A percentile compares a stretch with the other conserved stretches of the same genome.
These are phyloP conservation scores for Dendropsophus ebraccatus DNA, from an alignment of 2,113 vertebrate genomes.

Conservation along the genomic window DNA sequence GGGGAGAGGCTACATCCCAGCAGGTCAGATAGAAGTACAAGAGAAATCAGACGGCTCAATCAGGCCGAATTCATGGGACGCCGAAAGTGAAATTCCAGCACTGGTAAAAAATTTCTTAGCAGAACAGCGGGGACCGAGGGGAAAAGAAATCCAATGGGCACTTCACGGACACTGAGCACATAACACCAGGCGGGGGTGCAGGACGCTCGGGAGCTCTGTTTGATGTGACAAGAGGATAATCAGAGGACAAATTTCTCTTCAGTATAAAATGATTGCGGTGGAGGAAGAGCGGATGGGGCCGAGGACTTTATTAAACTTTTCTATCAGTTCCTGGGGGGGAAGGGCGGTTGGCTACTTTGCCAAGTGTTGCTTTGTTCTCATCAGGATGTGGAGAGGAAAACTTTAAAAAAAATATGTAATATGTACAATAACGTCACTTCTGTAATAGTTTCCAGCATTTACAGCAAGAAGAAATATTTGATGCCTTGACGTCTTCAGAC, in stretches of 20 bases:
- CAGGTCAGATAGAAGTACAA: not conserved
- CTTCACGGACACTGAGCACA: conserved; percentile 39
- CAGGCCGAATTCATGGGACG: conserved; percentile 30
- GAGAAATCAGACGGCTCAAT: conserved; percentile 27
- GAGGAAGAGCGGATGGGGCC: not conserved
- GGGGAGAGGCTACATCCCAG: conserved; percentile 11
- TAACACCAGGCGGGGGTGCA: conserved; percentile 5
- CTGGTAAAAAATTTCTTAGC: conserved; percentile 19
- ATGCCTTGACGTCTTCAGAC: too few relatives aligned
- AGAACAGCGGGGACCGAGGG: conserved; percentile 36
- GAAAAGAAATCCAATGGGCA: conserved; percentile 26
- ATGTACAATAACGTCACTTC: too few relatives aligned
- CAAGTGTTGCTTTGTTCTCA: not conserved
- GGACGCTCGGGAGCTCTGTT: not conserved
- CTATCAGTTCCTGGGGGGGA: not conserved
- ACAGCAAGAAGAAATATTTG: too few relatives aligned
- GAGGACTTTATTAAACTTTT: conserved; percentile 32
- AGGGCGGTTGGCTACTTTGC: too few relatives aligned
- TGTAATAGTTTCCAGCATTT: too few relatives aligned
- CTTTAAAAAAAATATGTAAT: not conserved
- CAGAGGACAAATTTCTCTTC: conserved; percentile 41
- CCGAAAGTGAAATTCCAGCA: conserved; percentile 36
- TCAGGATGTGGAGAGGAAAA: not conserved
- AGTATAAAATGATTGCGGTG: not conserved
- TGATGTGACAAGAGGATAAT: conserved; percentile 15